These are phyloP conservation scores for Coenonympha arcania DNA, from an alignment of 2,888 invertebrate species.

Conservation along the genomic window DNA sequence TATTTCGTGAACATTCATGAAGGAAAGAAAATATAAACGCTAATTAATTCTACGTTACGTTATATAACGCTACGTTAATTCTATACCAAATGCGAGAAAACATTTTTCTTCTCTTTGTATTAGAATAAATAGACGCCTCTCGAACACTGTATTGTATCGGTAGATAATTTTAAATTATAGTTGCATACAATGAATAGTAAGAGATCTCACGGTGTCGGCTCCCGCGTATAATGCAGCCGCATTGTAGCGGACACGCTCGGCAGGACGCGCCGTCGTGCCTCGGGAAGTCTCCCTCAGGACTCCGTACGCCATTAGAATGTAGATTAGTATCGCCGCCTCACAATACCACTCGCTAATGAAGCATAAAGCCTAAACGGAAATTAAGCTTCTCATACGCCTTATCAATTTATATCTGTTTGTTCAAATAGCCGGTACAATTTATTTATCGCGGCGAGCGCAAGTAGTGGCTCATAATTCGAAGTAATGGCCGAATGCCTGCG, in stretches of 20 bases:
- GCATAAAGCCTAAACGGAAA: slow-evolving; percentile 33
- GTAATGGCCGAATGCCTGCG: slow-evolving; percentile 23
- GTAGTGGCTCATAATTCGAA: slow-evolving; percentile 25
- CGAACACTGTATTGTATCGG: slow-evolving; percentile 12
- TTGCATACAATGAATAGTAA: slow-evolving; percentile 43
- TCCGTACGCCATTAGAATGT: slow-evolving; percentile 57
- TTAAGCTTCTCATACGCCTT: slow-evolving; percentile 21
- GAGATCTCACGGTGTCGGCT: slow-evolving; percentile 61
- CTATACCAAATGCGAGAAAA: slow-evolving; percentile 1
- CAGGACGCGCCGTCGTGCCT: slow-evolving; percentile 38
- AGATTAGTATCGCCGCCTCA: slow-evolving; percentile 55
- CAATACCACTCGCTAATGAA: slow-evolving; percentile 53
- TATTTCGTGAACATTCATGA: neutral
- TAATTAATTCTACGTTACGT: too few relatives aligned
- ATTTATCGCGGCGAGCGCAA: slow-evolving; percentile 22
- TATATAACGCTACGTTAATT: too few relatives aligned
- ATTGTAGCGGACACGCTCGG: slow-evolving; percentile 62
- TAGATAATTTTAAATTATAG: slow-evolving; percentile 32
- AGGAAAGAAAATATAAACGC: neutral
- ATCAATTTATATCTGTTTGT: slow-evolving; percentile 22
- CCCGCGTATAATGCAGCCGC: slow-evolving; percentile 57
- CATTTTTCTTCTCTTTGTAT: slow-evolving; percentile 9
- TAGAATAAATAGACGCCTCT: slow-evolving; percentile 11
- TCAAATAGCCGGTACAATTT: slow-evolving; percentile 16
- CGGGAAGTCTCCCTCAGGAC: slow-evolving; percentile 58